Evolutionary conservation across 2,888 invertebrate genomes (phyloP), one percentile per base, ranked within the genome.

Genomic region (Drosophila paramelanica): DNA sequence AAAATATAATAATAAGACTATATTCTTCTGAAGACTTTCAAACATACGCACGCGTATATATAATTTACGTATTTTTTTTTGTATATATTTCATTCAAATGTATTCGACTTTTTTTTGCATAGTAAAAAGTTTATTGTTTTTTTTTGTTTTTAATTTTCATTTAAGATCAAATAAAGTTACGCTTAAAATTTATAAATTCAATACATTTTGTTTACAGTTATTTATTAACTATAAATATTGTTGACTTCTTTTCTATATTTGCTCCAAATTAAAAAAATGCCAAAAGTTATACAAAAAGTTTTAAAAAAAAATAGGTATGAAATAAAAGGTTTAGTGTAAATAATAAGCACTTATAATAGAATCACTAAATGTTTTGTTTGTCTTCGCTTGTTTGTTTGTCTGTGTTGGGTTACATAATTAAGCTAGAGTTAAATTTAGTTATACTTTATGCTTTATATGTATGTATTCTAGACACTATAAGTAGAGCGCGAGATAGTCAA

Each of bases 171-270:
- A 50, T 68, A 56, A 45, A 46, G 73, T 61, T 74, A 60, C 14
- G 67, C 90, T 88, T 90, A 89, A 49, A 69, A 73, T 71, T 88
- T 88, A 89, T 89, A 90, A 90, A 89, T 89, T 89, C 90, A 84
- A 82, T 89, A 73, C 78, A 85, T 86, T 80, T 79, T 72, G 59
- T 73, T 73, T 67, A 55, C 53, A 64, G 56, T 70, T 78, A 77
- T 23, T 25, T 55, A 70, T 62, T 67, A 85, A 70, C 73, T 79
- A 85, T 76, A 82, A 64, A 74, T 81, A 77, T 75, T 81, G 56
- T 77, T 84, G 81, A 84, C 84, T 87, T 73, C 59, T 64, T 72
- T 64, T 67, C 49, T 46, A 61, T 51, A 71, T 46, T 71, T 73
- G 82, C 67, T 75, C 72, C 72, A 84, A 86, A 70, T 67, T 74